phyloP scores from a whole-genome alignment of 2,113 vertebrate species.

The Dolichotis patagonum region DNA sequence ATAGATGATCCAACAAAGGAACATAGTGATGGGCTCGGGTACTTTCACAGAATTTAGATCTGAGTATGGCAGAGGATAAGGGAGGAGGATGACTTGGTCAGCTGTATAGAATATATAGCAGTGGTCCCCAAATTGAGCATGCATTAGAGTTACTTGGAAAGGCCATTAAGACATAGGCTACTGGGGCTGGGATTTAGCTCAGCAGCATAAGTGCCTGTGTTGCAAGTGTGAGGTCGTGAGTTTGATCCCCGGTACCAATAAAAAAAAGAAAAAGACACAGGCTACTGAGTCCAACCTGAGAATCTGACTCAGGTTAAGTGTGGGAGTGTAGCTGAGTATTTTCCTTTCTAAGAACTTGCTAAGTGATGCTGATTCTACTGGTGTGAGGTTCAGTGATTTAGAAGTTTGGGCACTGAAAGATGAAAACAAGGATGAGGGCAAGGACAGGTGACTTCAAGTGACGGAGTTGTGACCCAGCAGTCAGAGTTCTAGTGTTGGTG shows the following conservation, averaged over 20 bases:
- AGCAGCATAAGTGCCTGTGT: too few relatives aligned
- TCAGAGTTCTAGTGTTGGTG: background rate
- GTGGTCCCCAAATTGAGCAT: background rate
- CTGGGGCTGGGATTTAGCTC: background rate
- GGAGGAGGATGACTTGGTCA: background rate
- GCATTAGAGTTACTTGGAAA: background rate
- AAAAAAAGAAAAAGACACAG: too few relatives aligned
- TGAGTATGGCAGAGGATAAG: background rate
- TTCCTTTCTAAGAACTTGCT: background rate
- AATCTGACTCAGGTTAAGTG: background rate
- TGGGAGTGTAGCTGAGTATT: background rate
- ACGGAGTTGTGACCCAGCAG: background rate
- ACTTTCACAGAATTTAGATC: background rate
- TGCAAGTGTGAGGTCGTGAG: too few relatives aligned
- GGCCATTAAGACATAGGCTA: background rate
- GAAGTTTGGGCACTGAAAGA: background rate
- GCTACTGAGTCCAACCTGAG: background rate
- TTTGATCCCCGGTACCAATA: too few relatives aligned
- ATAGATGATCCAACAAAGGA: background rate
- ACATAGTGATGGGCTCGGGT: background rate
- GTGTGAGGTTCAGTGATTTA: background rate
- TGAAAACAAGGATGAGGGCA: background rate
- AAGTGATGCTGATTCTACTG: background rate
- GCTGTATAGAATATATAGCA: too few relatives aligned
- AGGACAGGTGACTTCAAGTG: background rate